Evolutionary conservation across 2,797 vertebrate species (phyloP), one percentile per base, ranked within the genome.

Genomic region (Cossypha caffra): DNA sequence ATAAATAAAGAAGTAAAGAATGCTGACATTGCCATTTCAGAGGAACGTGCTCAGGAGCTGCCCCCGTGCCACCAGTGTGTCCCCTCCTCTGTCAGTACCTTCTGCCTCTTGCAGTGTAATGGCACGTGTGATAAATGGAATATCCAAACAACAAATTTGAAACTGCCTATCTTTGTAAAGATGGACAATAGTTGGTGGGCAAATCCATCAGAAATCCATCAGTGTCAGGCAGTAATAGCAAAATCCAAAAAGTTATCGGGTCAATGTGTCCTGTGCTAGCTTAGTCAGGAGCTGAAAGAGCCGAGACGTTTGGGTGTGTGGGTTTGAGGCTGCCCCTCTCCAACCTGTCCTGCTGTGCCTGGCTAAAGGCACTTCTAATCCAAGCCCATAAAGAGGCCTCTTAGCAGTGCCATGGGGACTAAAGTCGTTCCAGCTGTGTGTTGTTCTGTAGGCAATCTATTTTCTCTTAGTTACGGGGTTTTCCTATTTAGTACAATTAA

Each of bases 371-470:
- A 62, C 37, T 93, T 89, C 61, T 88, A 91, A 77, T 88, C 78
- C 79, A 93, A 88, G 80, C 77, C 55, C 43, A 63, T 90, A 92
- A 91, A 92, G 66, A 76, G 82, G 77, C 80, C 90, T 92, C 67
- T 79, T 76, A 76, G 81, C 57, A 57, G 11, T 61, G 45, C 63
- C 0, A 0, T 72, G 64, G 62, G 68, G 85, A 67, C 78, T 91
- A 55, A 85, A 96, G 77, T 90, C 83, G 74, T 90, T 97, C 80
- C 90, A 96, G 94, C 92, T 96, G 88, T 47, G 29, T 87, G 69
- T n/a, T 92, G 12, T 69, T 90, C 75, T 38, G 58, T 23, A 89
- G 86, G 86, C 77, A 93, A 90, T 92, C 71, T 92, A 85, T 88
- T 93, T 93, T 91, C 66, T 89, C 81, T 93, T 92, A 81, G 88